Evolutionary conservation across 2,113 vertebrate species (phyloP), one percentile per base, ranked within the genome.

Genomic region (Bufo gargarizans): DNA sequence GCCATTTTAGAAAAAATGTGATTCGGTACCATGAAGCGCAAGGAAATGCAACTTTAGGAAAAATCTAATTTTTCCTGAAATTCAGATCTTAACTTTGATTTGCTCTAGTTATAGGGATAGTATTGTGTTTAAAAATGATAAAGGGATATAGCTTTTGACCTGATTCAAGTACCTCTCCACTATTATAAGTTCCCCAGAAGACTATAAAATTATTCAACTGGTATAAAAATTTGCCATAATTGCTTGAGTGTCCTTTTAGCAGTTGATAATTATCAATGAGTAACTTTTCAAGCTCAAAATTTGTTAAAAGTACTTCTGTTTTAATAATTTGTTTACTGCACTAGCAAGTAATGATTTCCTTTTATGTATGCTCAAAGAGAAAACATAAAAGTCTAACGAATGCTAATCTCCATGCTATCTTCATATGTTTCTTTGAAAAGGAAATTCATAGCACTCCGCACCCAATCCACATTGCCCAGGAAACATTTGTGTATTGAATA

Each of bases 261-360:
- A 84, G 87, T 71, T 67, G 58, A 58, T 84, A 77, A 88, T 88
- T 82, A 74, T 61, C 86, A 88, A 88, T 88, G 87, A 88, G 82
- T 65, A 83, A 83, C 80, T 88, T 83, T 49, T 83, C 45, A 77
- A 88, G 71, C n/a, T 77, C 71, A 67, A 83, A 77, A 88, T 88
- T 77, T 88, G 80, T 88, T 77, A 65, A 77, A 84, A 88, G 81
- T 19, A 83, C 59, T 88, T 77, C 87, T 47, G 20, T 88, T 77
- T 82, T 88, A 88, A 88, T 84, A 83, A 88, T 84, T 84, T 84
- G 80, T 88, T 88, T 88, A 88, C 87, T 77, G 80, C 20, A 45
- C 72, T n/a, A 76, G 67, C 67, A 61, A 88, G 86, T 65, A 88
- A 88, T 65, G 56, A 55, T 88, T 83, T 83, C 58, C 87, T 83